A percentile compares a stretch with the other conserved stretches of the same genome.
Evolutionary conservation across 2,113 vertebrate species (phyloP).

Genomic region (Chaenocephalus aceratus): DNA sequence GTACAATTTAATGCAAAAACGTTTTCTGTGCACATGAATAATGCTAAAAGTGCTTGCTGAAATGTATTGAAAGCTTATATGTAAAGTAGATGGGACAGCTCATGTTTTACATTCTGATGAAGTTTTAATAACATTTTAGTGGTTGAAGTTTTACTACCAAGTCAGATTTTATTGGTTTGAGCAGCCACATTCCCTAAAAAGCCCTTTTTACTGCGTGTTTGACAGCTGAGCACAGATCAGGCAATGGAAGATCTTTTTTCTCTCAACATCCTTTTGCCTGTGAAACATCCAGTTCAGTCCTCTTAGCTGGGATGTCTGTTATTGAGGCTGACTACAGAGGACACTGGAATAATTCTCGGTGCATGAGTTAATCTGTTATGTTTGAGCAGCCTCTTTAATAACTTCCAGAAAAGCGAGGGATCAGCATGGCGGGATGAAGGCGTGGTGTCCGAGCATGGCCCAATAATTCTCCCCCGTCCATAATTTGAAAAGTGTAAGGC

Average conservation of each 20-base stretch:
- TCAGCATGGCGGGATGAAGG: slow-evolving; percentile 46
- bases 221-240: slow-evolving; percentile 33
- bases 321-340: slow-evolving; percentile 45
- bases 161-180: slow-evolving; percentile 15
- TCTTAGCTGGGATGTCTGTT: slow-evolving; percentile 43
- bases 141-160: slow-evolving; percentile 2
- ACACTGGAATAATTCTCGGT: slow-evolving; percentile 69
- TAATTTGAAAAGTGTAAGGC: slow-evolving; percentile 74
- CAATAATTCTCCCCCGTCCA: slow-evolving; percentile 41
- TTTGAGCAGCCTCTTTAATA: slow-evolving; percentile 71
- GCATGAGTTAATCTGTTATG: slow-evolving; percentile 80
- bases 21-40: slow-evolving; percentile 10
- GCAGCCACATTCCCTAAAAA: slow-evolving; percentile 8
- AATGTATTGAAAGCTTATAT: slow-evolving; percentile 28
- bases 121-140: slow-evolving; percentile 22
- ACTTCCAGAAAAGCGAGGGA: slow-evolving; percentile 72
- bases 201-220: slow-evolving; percentile 9
- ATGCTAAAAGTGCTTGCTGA: slow-evolving; percentile 19
- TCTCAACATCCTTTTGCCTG: slow-evolving; percentile 19
- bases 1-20: slow-evolving; percentile 26
- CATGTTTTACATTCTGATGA: slow-evolving; percentile 9
- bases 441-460: slow-evolving; percentile 31
- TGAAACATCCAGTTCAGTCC: slow-evolving; percentile 47
- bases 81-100: slow-evolving; percentile 8
- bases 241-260: slow-evolving; percentile 15